phyloP scores from a whole-genome alignment of 2,888 invertebrate genomes.

The Drosophila meridiana region DNA sequence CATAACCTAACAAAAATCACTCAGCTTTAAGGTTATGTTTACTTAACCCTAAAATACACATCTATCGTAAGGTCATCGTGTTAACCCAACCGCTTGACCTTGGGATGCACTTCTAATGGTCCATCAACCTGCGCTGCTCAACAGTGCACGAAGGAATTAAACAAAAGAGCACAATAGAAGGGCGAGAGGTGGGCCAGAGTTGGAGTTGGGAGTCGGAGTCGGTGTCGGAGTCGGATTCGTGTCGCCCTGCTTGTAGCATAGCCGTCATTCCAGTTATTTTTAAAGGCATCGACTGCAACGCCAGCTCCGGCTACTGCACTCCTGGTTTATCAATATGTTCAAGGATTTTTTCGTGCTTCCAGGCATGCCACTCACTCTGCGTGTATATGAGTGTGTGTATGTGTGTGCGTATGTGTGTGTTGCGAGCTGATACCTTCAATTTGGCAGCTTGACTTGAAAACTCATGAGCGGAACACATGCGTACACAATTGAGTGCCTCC shows the following conservation, averaged over 20 bases:
- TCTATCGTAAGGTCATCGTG: slow-evolving; percentile 28
- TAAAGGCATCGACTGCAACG: slow-evolving; percentile 46
- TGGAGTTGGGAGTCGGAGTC: not conserved
- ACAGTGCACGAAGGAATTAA: not conserved
- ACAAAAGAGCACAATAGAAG: not conserved
- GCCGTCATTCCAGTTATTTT: slow-evolving; percentile 68
- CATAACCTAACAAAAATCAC: not conserved
- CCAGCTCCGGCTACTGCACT: slow-evolving; percentile 72
- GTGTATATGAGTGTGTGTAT: slow-evolving; percentile 10
- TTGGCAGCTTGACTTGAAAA: slow-evolving; percentile 41
- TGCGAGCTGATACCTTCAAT: slow-evolving; percentile 9
- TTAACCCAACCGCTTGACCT: slow-evolving; percentile 21
- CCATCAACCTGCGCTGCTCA: slow-evolving; percentile 13
- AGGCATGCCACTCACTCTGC: slow-evolving; percentile 37
- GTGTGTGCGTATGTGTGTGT: slow-evolving; percentile 17
- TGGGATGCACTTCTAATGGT: slow-evolving; percentile 56
- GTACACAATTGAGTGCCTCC: slow-evolving; percentile 24
- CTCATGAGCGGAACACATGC: slow-evolving; percentile 38
- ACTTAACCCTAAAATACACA: slow-evolving; percentile 15
- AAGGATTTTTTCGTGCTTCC: slow-evolving; percentile 81
- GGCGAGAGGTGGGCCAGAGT: not conserved
- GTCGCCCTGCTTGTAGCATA: slow-evolving; percentile 23
- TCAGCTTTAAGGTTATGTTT: not conserved
- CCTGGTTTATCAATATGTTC: slow-evolving; percentile 81
- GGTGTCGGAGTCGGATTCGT: not conserved